phyloP scores from a whole-genome alignment of 1,140 invertebrate genomes.

The Bombus confusus region DNA sequence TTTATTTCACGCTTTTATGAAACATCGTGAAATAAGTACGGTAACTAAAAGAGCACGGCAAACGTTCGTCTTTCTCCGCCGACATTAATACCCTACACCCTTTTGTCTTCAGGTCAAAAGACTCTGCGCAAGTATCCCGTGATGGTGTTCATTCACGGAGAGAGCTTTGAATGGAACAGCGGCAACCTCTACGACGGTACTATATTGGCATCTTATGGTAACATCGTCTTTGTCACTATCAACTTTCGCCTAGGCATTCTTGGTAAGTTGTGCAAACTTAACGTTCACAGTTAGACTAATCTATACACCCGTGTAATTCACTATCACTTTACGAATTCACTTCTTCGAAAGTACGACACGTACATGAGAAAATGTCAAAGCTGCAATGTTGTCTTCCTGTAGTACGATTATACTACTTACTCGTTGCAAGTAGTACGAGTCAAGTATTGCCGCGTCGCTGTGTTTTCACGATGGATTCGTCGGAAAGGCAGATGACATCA shows the following conservation, averaged over 20 bases:
- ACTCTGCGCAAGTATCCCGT: conserved; percentile 86
- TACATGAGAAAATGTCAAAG: neutral
- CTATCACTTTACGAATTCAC: no score
- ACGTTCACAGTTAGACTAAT: no score
- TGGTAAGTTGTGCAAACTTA: conserved; percentile 84
- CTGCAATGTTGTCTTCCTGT: neutral
- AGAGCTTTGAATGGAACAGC: conserved; percentile 96
- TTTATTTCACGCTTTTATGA: neutral
- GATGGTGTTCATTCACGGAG: conserved; percentile 95
- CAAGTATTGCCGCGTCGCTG: neutral
- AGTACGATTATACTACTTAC: neutral
- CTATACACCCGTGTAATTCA: no score
- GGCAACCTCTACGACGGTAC: conserved; percentile 96
- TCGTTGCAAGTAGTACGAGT: neutral
- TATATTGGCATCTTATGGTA: conserved; percentile 92
- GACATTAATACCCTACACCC: neutral
- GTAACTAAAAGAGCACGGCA: neutral
- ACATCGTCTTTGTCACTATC: conserved; percentile 95
- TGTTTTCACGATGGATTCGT: neutral
- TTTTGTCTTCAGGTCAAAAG: conserved; percentile 81
- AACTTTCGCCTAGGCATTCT: conserved; percentile 96
- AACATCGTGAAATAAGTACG: neutral
- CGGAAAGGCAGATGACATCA: neutral
- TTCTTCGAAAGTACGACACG: no score
- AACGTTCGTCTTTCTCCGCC: neutral